Base-by-base conservation (phyloP, 2,888 invertebrate genomes). In the Alsophila aescularia region DNA sequence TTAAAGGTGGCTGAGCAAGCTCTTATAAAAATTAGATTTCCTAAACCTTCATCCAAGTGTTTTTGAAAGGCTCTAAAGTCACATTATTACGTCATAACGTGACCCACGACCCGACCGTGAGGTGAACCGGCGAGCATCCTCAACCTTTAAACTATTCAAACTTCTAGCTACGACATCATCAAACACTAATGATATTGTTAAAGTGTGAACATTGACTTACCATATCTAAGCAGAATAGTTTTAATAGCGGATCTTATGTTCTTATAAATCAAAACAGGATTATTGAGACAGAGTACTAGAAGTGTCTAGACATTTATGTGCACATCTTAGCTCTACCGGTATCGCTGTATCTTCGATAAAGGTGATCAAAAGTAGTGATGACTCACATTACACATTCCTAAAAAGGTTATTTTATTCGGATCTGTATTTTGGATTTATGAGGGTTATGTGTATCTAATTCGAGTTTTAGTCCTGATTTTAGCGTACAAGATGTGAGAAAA, bases 61-160 rank as follows among this genome's bases (percentile, higher is more conserved):
- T 71, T 77, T 70, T 40, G 62, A 81, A 84, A 83, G 77, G 83
- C 66, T 73, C 62, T 45, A 49, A 54, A 56, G 58, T 69, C 69
- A 61, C 70, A 72, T 71, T 50, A 58, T 87, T 83, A 86, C 87
- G 85, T 88, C 85, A 87, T 74, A 36, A 42, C 67, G 64, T 72
- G 74, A 76, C 75, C 75, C 67, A 54, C 16, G 58, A 62, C 62
- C 64, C 60, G 53, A 52, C 64, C 69, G 73, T 72, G 71, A 83
- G 79, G 75, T 77, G 77, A 82, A 74, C 78, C 32, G 42, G 56
- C 54, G 68, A 62, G 70, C 70, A 86, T 85, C 85, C 83, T 87
- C 86, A 86, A 89, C 86, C 88, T 88, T 89, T 86, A 77, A 79
- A 83, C 80, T 78, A 80, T 77, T 78, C 70, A 77, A 35, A 51